Evolutionary conservation across 2,888 invertebrate genomes (phyloP), one percentile per base, ranked within the genome.

Genomic region (Eristalis pertinax): DNA sequence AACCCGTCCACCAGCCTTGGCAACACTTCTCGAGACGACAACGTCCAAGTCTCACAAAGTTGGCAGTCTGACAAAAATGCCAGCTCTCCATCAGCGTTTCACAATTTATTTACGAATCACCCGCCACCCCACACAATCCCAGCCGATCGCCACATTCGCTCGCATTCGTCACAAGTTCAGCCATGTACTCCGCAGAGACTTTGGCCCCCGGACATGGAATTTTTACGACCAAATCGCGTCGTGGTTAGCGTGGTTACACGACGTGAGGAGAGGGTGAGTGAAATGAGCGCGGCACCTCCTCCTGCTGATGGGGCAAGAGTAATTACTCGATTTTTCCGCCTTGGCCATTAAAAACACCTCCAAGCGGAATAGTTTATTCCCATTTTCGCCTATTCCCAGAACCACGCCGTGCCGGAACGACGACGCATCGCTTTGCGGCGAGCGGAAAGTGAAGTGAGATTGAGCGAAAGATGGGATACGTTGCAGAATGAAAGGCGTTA

Each of bases 271-370:
- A 2, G 68, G 64, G 10, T 8, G 58, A 24, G 24, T 0, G 24
- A 24, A n/a, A 26, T 1, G 32, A 32, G 26, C 11, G 60, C 2
- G 24, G 26, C 13, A 60, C 19, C 50, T 19, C 50, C 50, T 50
- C 19, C 8, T 50, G 50, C 41, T 38, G 67, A 81, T 82, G 74
- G 75, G 67, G 38, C 74, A 76, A 35, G 63, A 72, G n/a, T n/a
- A 80, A 65, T 76, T 72, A 68, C 75, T 62, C 50, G 84, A 80
- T 73, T 87, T 83, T 69, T 87, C 79, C 84, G 64, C 76, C 68
- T 76, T 68, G 29, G 43, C 84, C 79, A 87, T 87, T 87, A 87
- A 84, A 87, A 84, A 80, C 76, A 80, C 79, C 84, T 80, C 63
- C 19, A 79, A 73, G 80, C 75, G 74, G 38, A 69, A 62, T 60